A percentile compares a stretch with the other conserved stretches of the same genome.
Conservation (phyloP, 2,797 vertebrate genomes). For the Sebastolobus alascanus region DNA sequence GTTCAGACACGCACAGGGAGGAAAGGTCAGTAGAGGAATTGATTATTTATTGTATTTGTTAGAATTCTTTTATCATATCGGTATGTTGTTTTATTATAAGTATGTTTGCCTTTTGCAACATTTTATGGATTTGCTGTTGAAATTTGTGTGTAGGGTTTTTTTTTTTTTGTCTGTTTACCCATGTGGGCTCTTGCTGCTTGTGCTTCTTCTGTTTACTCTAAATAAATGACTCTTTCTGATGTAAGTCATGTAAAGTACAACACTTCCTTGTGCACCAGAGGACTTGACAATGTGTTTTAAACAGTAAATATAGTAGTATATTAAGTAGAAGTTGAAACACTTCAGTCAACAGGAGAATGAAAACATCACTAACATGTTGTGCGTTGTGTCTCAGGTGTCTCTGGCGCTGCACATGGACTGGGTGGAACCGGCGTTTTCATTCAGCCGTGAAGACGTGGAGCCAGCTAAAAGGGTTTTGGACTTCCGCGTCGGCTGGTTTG, state of each 20-base stretch:
- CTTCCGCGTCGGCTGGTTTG: conserved; percentile 93
- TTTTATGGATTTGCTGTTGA: background rate
- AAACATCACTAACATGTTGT: background rate
- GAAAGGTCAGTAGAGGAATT: conserved; percentile 79
- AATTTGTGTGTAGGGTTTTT: background rate
- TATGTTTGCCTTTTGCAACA: no score
- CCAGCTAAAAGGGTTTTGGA: conserved; percentile 92
- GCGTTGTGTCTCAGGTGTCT: conserved; percentile 82
- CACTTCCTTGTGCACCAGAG: background rate
- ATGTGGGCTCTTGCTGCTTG: no score
- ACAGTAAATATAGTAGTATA: background rate
- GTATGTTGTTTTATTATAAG: background rate
- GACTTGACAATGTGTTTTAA: background rate
- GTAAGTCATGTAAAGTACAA: background rate
- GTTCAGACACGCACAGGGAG: conserved; percentile 90
- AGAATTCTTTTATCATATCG: background rate
- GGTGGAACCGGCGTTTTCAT: conserved; percentile 95
- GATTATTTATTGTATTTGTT: background rate
- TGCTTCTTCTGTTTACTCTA: no score
- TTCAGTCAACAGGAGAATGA: background rate
- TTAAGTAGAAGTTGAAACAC: background rate
- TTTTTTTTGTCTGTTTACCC: no score
- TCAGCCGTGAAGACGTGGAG: conserved; percentile 89
- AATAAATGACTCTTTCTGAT: background rate
- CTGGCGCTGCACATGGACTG: conserved; percentile 94